Evolutionary conservation across 1,140 invertebrate genomes (phyloP), one percentile per base, ranked within the genome.

Genomic region (Drosophila subpulchrella): DNA sequence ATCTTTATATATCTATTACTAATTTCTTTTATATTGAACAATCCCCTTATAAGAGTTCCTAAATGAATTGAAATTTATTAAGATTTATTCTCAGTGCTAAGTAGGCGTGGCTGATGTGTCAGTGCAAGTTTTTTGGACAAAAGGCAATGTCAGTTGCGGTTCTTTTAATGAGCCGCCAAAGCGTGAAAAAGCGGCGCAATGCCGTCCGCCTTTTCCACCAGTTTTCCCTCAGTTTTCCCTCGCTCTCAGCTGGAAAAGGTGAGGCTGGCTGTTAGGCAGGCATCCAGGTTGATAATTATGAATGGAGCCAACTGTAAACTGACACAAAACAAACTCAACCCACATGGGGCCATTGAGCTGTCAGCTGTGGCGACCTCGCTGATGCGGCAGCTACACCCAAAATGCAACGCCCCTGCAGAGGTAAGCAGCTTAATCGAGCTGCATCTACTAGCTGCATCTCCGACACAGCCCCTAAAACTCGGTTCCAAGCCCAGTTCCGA

Each of bases 151-250:
- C 57, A 70, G 58, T 41, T 74, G 63, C 55, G 75, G 58, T 82
- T 74, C 75, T 88, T 88, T 88, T 88, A 88, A 88, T 88, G 83
- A 88, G 84, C 84, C 84, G 84, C 84, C 84, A 88, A 88, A 89
- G 84, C 84, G 84, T 88, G 84, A 88, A 88, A 86, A 88, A 88
- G 83, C 83, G 79, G 83, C 80, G 78, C 79, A 63, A 42, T 65
- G 67, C 61, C 47, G 36, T 53, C 59, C 65, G 39, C 60, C 60
- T 59, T 41, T 34, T 55, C 11, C 13, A 0, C 24, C 24, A 13
- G 3, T 10, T 12, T 39, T 42, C 61, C 60, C 36, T 17, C 59
- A 39, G 44, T 68, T 53, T 30, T 42, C 38, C 13, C 61, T 15
- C 24, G 13, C 38, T 50, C 51, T 30, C 70, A 27, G 50, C 32